These are phyloP conservation scores for Protobothrops mucrosquamatus DNA, from an alignment of 2,113 vertebrate species.

Conservation along the genomic window DNA sequence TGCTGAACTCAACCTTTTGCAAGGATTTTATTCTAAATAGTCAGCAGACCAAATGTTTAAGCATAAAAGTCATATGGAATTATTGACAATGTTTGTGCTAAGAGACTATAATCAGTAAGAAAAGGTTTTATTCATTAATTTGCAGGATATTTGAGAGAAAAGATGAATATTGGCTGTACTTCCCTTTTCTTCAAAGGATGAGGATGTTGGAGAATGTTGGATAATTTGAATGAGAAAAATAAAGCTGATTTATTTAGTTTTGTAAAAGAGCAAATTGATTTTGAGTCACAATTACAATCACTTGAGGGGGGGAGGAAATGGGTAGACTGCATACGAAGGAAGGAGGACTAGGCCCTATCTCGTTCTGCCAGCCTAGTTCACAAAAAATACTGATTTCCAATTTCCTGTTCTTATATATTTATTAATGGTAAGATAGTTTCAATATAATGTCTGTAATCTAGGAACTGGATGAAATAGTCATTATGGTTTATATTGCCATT, in stretches of 20 bases:
- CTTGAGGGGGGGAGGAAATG: neutral
- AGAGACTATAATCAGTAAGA: neutral
- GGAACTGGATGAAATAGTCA: neutral
- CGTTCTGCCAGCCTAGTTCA: neutral
- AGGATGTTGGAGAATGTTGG: neutral
- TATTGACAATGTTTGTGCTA: neutral
- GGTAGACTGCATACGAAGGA: neutral
- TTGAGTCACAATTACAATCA: neutral
- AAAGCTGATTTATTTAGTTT: neutral
- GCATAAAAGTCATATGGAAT: neutral
- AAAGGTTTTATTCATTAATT: neutral
- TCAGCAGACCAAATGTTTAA: neutral
- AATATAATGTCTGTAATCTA: neutral
- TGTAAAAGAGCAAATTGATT: neutral
- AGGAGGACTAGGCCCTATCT: neutral
- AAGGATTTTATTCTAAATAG: neutral
- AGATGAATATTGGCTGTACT: neutral
- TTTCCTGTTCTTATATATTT: neutral
- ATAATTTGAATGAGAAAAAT: neutral
- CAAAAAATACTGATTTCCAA: neutral
- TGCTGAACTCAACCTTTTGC: neutral
- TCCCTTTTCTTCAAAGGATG: neutral
- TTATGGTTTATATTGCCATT: neutral
- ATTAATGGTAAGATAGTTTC: neutral
- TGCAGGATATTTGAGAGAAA: neutral